phyloP scores from a whole-genome alignment of 2,797 vertebrate genomes.

The Bradypodion ventrale region DNA sequence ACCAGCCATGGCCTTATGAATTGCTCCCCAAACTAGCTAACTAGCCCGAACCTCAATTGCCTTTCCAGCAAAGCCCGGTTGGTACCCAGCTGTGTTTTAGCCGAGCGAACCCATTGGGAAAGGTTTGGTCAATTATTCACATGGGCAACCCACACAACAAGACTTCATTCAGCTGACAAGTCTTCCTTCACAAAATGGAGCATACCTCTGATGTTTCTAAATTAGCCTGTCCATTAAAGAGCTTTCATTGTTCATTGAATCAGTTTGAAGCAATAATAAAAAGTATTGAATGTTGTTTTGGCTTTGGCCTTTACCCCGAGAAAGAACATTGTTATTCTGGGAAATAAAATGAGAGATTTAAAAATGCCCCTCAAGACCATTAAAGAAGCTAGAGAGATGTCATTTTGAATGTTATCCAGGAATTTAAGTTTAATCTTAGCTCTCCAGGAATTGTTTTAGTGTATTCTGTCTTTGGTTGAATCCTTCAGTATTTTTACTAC shows the following conservation, averaged over 20 bases:
- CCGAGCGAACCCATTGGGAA: no score
- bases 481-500: conserved; percentile 25
- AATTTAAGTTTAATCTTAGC: conserved; percentile 17
- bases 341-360: not conserved
- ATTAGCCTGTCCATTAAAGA: no score
- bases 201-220: not conserved
- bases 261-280: conserved; percentile 17
- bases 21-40: no score
- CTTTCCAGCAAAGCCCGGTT: no score
- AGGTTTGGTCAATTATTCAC: no score
- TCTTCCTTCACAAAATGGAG: no score
- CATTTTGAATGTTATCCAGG: not conserved
- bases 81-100: no score
- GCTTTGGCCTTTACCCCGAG: no score
- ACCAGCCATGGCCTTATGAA: no score
- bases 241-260: not conserved
- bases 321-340: conserved; percentile 5
- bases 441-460: conserved; percentile 39
- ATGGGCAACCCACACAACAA: no score
- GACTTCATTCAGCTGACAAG: no score
- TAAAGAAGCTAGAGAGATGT: not conserved
- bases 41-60: no score
- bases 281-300: not conserved
- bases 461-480: not conserved
- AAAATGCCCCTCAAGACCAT: not conserved